Conservation (phyloP, 2,797 vertebrate species). For the Yasuhikotakia modesta region DNA sequence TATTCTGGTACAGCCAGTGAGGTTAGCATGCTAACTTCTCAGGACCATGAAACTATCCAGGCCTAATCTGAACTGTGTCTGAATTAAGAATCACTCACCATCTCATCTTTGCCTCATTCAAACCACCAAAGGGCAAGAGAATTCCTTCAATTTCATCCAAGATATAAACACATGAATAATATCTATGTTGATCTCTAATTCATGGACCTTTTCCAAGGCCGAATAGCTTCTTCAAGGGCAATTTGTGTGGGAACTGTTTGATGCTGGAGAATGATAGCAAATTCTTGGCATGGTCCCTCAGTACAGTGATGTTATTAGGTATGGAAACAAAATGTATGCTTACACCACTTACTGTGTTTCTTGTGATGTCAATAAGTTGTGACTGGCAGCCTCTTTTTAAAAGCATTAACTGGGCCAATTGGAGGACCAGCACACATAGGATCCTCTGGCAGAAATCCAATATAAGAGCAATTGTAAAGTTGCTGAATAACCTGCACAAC, state of each 20-base stretch:
- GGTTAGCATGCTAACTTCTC: not conserved
- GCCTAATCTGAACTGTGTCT: not conserved
- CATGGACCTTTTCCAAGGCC: slow-evolving; percentile 27
- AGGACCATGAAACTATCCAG: not conserved
- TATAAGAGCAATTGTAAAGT: slow-evolving; percentile 13
- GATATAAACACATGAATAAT: slow-evolving; percentile 39
- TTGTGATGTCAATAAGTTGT: slow-evolving; percentile 15
- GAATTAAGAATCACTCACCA: slow-evolving; percentile 7
- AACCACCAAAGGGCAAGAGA: slow-evolving; percentile 3
- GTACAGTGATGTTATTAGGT: slow-evolving; percentile 12
- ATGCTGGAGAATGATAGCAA: slow-evolving; percentile 4
- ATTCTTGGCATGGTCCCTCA: not conserved
- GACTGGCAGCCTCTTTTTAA: slow-evolving; percentile 18
- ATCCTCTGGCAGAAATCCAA: slow-evolving; percentile 31
- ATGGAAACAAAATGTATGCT: slow-evolving; percentile 6
- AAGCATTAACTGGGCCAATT: slow-evolving; percentile 18
- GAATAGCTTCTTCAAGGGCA: slow-evolving; percentile 17
- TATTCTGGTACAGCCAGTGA: not conserved
- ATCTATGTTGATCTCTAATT: slow-evolving; percentile 44
- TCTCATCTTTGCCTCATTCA: not conserved
- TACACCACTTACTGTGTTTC: not conserved
- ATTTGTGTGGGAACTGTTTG: slow-evolving; percentile 20
- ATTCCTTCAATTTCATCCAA: slow-evolving; percentile 36
- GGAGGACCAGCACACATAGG: not conserved
- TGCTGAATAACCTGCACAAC: slow-evolving; percentile 11